Evolutionary conservation across 1,140 invertebrate species (phyloP).

Genomic region (Drosophila repletoides): DNA sequence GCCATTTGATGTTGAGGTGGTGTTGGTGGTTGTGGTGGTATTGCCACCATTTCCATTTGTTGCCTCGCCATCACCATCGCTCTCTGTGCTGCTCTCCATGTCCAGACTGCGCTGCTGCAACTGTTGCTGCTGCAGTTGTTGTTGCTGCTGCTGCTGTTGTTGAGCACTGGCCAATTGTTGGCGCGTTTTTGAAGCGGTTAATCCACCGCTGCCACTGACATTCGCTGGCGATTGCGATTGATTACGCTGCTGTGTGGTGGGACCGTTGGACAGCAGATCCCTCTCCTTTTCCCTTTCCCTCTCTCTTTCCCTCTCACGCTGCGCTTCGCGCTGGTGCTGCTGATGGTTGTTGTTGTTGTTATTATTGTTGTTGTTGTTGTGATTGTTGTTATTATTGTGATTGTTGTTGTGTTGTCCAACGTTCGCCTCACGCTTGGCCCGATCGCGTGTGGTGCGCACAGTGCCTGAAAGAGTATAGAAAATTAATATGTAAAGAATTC

Average conservation of each 20-base stretch:
- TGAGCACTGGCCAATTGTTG: constrained; percentile 45
- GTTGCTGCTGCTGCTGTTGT: constrained; percentile 38
- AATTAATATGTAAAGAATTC: not conserved
- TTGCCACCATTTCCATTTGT: constrained; percentile 82
- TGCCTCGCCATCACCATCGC: constrained; percentile 83
- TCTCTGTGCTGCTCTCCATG: constrained; percentile 82
- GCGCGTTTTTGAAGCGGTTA: constrained; percentile 52
- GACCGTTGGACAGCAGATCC: constrained; percentile 16
- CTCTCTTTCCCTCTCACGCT: constrained; percentile 21
- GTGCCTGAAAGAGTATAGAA: constrained; percentile 39
- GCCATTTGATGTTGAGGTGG: constrained; percentile 74
- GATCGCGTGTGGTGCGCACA: constrained; percentile 78
- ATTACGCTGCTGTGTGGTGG: constrained; percentile 37
- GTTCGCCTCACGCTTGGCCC: constrained; percentile 80
- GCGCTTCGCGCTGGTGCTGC: constrained; percentile 23
- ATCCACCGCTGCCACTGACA: constrained; percentile 35
- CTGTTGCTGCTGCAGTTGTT: constrained; percentile 43
- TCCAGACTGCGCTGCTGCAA: constrained; percentile 64
- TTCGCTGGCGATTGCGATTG: constrained; percentile 67
- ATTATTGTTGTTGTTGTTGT: constrained; percentile 46
- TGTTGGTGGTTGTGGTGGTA: constrained; percentile 85
- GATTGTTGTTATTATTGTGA: constrained; percentile 50
- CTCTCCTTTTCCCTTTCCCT: constrained; percentile 42
- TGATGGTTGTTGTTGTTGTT: constrained; percentile 46
- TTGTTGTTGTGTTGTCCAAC: constrained; percentile 62